Percentiles rank a stretch among this genome's conserved stretches.
These are phyloP conservation scores for Eumerus sabulonum DNA, from an alignment of 2,888 invertebrate genomes.

Conservation along the genomic window DNA sequence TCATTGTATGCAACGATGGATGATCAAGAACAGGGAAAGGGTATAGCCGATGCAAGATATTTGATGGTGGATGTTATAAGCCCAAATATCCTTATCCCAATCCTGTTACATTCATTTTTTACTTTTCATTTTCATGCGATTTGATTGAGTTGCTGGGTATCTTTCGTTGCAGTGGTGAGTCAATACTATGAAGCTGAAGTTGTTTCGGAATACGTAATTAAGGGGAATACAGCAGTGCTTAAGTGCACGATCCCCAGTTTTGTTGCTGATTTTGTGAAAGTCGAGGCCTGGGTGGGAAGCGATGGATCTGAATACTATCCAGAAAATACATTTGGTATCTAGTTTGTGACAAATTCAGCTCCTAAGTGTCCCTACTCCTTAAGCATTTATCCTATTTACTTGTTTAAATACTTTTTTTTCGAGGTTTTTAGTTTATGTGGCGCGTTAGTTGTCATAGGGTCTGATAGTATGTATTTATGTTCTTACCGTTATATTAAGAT, in stretches of 20 bases:
- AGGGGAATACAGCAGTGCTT: slow-evolving; percentile 91
- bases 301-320: slow-evolving; percentile 85
- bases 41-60: slow-evolving; percentile 27
- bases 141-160: slow-evolving; percentile 8
- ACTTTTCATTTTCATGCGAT: slow-evolving; percentile 8
- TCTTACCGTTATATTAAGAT: too few relatives aligned
- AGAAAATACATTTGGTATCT: slow-evolving; percentile 86
- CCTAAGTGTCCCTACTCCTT: background rate
- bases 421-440: too few relatives aligned
- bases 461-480: too few relatives aligned
- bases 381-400: slow-evolving; percentile 14
- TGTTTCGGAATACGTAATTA: slow-evolving; percentile 93
- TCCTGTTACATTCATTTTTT: slow-evolving; percentile 23
- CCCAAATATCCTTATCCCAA: slow-evolving; percentile 22
- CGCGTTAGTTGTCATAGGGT: too few relatives aligned
- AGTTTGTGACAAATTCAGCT: background rate
- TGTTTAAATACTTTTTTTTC: too few relatives aligned
- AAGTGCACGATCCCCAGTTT: slow-evolving; percentile 95
- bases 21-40: slow-evolving; percentile 70
- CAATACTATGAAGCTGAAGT: slow-evolving; percentile 94
- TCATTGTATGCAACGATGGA: slow-evolving; percentile 76
- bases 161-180: slow-evolving; percentile 85
- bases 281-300: slow-evolving; percentile 88
- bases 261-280: slow-evolving; percentile 93
- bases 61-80: too few relatives aligned